A percentile compares a stretch with the other conserved stretches of the same genome.
These are phyloP conservation scores for Drosophila orosa DNA, from an alignment of 1,140 invertebrate genomes.

Conservation along the genomic window DNA sequence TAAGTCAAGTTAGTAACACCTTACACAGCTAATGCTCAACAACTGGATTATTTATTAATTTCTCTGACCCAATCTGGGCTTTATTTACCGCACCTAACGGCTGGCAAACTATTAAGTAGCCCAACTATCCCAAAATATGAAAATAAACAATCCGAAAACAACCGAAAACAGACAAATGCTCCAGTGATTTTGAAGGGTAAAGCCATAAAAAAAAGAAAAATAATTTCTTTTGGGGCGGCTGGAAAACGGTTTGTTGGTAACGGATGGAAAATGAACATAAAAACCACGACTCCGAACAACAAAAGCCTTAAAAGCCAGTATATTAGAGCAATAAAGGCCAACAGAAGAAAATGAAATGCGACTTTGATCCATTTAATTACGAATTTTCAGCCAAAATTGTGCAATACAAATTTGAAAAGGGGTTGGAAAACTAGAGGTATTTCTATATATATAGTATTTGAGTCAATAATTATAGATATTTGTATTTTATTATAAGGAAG, in stretches of 20 bases:
- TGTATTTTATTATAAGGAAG: neutral
- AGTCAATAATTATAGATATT: neutral
- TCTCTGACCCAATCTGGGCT: slow-evolving; percentile 4
- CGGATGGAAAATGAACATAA: slow-evolving; percentile 52
- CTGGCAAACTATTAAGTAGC: slow-evolving; percentile 8
- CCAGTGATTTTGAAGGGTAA: slow-evolving; percentile 64
- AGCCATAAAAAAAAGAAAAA: slow-evolving; percentile 39
- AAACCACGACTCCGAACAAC: slow-evolving; percentile 3
- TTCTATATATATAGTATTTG: neutral
- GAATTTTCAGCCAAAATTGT: slow-evolving; percentile 33
- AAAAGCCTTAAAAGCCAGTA: slow-evolving; percentile 14
- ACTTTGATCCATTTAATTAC: slow-evolving; percentile 41
- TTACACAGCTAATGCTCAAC: neutral
- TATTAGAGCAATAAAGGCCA: slow-evolving; percentile 30
- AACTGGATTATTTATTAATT: slow-evolving; percentile 10
- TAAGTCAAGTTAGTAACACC: neutral
- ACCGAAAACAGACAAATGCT: slow-evolving; percentile 42
- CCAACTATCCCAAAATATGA: slow-evolving; percentile 12
- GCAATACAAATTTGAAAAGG: slow-evolving; percentile 15
- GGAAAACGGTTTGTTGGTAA: slow-evolving; percentile 44
- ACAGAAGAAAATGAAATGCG: slow-evolving; percentile 27
- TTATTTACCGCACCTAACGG: slow-evolving; percentile 7
- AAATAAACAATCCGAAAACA: slow-evolving; percentile 21
- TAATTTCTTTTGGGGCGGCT: slow-evolving; percentile 38
- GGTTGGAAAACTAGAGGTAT: too few species aligned